Evolutionary conservation across 37 sponge, comb jelly and placozoan genomes (phyloP).

Genomic region (Chondrilla cf. caribensis): DNA sequence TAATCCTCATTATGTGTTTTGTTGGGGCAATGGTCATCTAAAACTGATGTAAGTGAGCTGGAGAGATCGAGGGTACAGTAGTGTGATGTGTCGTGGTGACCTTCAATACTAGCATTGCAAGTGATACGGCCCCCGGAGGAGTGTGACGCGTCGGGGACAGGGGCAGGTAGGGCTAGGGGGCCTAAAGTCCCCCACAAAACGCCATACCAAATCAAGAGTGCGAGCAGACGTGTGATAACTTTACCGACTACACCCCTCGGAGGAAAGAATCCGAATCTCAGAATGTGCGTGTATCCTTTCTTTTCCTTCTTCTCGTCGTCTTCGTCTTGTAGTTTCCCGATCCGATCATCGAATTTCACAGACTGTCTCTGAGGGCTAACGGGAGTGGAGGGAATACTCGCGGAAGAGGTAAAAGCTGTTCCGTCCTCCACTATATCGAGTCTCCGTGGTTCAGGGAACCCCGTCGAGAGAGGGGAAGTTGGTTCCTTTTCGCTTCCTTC

Average conservation of each 20-base stretch:
- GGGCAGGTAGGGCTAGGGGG: conserved; percentile 37
- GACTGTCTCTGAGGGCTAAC: background rate
- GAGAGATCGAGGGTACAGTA: background rate
- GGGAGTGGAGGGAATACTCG: background rate
- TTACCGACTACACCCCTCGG: conserved; percentile 15
- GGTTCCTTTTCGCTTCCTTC: background rate
- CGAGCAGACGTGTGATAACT: conserved; percentile 39
- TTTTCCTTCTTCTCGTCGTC: background rate
- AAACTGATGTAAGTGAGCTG: background rate
- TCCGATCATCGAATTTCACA: background rate
- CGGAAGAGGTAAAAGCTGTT: background rate
- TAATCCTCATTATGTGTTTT: background rate
- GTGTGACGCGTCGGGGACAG: background rate
- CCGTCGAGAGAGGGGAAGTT: background rate
- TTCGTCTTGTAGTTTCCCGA: background rate
- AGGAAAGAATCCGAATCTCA: conserved; percentile 16
- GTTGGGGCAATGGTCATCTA: background rate
- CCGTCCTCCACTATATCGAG: background rate
- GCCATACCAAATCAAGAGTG: conserved; percentile 46
- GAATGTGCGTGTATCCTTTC: background rate
- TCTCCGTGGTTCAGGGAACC: background rate
- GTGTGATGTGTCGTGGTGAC: background rate
- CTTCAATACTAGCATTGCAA: background rate
- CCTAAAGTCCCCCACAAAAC: conserved; percentile 72
- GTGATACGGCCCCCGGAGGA: background rate